Conservation (phyloP, 2,888 invertebrate genomes). For the Pachydiplax longipennis region DNA sequence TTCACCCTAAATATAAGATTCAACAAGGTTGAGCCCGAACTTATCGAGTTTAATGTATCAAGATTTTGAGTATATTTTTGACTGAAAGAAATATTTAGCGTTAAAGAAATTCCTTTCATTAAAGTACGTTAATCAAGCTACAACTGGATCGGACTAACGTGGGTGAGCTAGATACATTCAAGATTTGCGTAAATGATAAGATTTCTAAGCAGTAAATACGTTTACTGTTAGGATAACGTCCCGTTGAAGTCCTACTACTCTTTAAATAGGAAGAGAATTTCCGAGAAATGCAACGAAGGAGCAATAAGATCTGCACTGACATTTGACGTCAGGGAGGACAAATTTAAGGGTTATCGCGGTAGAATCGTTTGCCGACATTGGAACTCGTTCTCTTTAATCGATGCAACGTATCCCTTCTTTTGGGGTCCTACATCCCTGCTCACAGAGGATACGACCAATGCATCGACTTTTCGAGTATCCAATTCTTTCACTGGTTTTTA, state of each 20-base stretch:
- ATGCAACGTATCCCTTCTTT: background rate
- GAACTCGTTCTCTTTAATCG: background rate
- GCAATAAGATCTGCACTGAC: background rate
- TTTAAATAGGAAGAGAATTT: background rate
- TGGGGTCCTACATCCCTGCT: background rate
- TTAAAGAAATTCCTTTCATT: too few relatives aligned
- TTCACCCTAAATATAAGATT: too few relatives aligned
- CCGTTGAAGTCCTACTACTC: background rate
- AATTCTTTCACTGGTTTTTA: too few relatives aligned
- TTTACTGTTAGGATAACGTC: background rate
- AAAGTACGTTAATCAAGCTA: too few relatives aligned
- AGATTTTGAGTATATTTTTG: too few relatives aligned
- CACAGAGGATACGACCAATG: too few relatives aligned
- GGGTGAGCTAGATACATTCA: background rate
- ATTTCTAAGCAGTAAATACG: background rate
- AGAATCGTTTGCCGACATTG: background rate
- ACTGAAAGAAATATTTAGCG: too few relatives aligned
- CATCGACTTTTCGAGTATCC: too few relatives aligned
- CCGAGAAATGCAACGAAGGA: background rate
- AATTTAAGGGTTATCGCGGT: background rate
- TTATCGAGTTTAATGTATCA: too few relatives aligned
- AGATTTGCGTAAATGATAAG: background rate
- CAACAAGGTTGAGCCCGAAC: too few relatives aligned
- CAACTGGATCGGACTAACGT: too few relatives aligned
- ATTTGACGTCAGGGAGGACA: background rate